These are phyloP conservation scores for Cheirogaleus major DNA, from an alignment of 2,797 vertebrate species.

Conservation along the genomic window DNA sequence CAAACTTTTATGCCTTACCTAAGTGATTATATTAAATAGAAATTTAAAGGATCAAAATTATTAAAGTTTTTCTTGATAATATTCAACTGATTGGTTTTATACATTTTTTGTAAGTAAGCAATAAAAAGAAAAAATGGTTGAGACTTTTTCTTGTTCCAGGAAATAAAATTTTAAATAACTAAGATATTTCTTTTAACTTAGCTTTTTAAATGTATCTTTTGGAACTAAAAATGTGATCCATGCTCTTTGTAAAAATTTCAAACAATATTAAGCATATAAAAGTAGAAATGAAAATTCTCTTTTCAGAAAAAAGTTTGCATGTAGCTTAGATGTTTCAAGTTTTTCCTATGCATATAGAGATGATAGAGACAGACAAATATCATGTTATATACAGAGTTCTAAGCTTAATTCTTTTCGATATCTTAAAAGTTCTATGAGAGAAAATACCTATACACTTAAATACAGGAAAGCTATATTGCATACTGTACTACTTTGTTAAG, in stretches of 20 bases:
- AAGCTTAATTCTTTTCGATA: constrained; percentile 10
- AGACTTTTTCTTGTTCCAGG: background rate
- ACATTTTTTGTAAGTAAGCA: constrained; percentile 1
- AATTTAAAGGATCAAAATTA: constrained; percentile 6
- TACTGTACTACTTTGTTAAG: background rate
- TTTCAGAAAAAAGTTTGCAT: constrained; percentile 3
- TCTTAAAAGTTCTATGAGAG: constrained; percentile 25
- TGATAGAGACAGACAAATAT: background rate
- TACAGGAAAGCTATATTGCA: background rate
- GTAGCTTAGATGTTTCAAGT: background rate
- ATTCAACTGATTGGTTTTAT: constrained; percentile 13
- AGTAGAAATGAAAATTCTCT: background rate
- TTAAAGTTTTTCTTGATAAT: background rate
- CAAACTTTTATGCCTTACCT: background rate
- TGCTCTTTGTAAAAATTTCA: background rate
- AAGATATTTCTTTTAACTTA: constrained; percentile 20
- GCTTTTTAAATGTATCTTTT: background rate
- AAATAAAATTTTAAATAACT: constrained; percentile 46
- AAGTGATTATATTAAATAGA: background rate
- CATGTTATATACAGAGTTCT: background rate
- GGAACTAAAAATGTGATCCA: background rate
- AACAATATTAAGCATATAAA: background rate
- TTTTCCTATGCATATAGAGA: constrained; percentile 23
- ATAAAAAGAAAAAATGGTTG: background rate
- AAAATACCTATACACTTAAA: constrained; percentile 26